Conservation (phyloP, 1,140 invertebrate species). For the Chelonus insularis region DNA sequence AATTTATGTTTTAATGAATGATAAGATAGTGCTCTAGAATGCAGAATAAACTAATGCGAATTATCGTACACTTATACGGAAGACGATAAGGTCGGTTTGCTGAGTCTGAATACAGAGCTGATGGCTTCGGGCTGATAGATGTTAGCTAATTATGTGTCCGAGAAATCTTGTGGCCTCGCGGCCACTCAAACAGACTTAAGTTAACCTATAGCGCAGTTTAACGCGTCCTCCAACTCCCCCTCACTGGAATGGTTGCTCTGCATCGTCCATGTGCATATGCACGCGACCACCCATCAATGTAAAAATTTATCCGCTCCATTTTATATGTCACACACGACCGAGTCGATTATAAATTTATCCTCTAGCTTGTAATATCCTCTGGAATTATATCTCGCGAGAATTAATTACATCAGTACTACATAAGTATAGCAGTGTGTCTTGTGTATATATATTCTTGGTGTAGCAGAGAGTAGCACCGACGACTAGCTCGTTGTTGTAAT, state of each 20-base stretch:
- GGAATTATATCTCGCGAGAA: slow-evolving; percentile 21
- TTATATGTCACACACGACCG: slow-evolving; percentile 6
- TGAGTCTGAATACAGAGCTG: slow-evolving; percentile 41
- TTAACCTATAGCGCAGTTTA: neutral
- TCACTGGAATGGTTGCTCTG: slow-evolving; percentile 3
- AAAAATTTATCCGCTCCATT: slow-evolving; percentile 10
- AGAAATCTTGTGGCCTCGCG: slow-evolving; percentile 40
- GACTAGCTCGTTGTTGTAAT: slow-evolving; percentile 24
- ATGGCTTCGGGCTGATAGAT: slow-evolving; percentile 61
- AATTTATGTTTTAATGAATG: neutral
- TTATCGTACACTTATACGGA: slow-evolving; percentile 35
- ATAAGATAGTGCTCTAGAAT: neutral
- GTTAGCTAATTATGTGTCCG: slow-evolving; percentile 61
- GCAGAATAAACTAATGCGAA: neutral
- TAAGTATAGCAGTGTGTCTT: slow-evolving; percentile 1
- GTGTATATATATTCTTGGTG: neutral
- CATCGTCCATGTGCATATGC: slow-evolving; percentile 1
- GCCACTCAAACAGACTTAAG: neutral
- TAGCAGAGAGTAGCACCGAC: slow-evolving; percentile 15
- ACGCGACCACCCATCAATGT: slow-evolving; percentile 21
- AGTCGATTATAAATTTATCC: slow-evolving; percentile 18
- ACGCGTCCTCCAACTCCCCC: neutral
- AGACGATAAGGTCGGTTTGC: slow-evolving; percentile 25
- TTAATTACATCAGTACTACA: slow-evolving; percentile 25
- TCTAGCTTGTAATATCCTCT: neutral